A percentile compares a stretch with the other conserved stretches of the same genome.
These are phyloP conservation scores for Platysternon megacephalum DNA, from an alignment of 2,113 vertebrate genomes.

Conservation along the genomic window DNA sequence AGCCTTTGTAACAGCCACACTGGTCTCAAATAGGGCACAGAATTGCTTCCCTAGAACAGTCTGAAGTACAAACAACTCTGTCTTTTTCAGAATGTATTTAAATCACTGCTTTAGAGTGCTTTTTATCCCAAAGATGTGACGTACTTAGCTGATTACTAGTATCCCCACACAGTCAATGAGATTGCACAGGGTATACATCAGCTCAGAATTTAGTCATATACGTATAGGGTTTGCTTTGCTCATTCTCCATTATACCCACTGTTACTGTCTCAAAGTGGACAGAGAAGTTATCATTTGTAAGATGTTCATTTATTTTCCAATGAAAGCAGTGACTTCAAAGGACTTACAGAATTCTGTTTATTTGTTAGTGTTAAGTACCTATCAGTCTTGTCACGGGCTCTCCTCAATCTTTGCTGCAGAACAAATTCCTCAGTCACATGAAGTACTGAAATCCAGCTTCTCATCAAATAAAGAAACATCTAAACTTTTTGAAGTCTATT, in stretches of 20 bases:
- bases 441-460: not conserved
- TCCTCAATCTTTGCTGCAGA: not conserved
- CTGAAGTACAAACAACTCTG: too few relatives aligned
- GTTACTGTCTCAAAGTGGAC: not conserved
- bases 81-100: not conserved
- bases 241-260: accelerated
- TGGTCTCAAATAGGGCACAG: not conserved
- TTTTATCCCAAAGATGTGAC: not conserved
- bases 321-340: not conserved
- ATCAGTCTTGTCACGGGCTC: not conserved
- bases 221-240: not conserved
- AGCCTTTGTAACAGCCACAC: not conserved
- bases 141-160: not conserved
- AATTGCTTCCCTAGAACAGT: not conserved
- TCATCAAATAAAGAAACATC: not conserved
- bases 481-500: not conserved
- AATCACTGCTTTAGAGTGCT: not conserved
- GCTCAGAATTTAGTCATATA: not conserved
- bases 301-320: not conserved
- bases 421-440: not conserved
- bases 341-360: not conserved
- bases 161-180: not conserved
- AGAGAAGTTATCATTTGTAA: not conserved
- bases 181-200: not conserved
- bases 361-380: not conserved